Evolutionary conservation across 2,888 invertebrate genomes (phyloP).

Genomic region (Rapana venosa): DNA sequence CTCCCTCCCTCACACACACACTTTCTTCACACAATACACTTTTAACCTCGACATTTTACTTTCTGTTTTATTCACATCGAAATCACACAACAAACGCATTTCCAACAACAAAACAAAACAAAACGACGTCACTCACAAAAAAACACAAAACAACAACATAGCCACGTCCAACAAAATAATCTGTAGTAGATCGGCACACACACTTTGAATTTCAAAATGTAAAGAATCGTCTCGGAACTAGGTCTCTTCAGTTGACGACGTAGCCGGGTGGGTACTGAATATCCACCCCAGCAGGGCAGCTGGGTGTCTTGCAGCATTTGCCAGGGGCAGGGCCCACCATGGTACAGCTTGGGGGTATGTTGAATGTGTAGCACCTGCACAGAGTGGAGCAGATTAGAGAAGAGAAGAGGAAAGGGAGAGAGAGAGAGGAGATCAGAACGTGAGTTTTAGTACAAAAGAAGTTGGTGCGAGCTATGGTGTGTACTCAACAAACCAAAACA

Average conservation of each 20-base stretch:
- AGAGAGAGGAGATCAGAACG: not conserved
- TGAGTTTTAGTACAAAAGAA: not conserved
- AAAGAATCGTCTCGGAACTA: too few species aligned
- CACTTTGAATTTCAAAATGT: not conserved
- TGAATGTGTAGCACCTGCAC: conserved; percentile 56
- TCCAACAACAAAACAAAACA: too few species aligned
- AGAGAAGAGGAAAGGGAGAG: not conserved
- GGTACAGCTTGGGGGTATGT: conserved; percentile 52
- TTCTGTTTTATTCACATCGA: too few species aligned
- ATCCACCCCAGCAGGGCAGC: conserved; percentile 55
- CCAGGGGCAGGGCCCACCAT: conserved; percentile 56
- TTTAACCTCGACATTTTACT: too few species aligned
- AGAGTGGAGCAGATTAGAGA: not conserved
- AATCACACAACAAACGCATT: too few species aligned
- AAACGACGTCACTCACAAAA: not conserved
- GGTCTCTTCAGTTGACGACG: conserved; percentile 26
- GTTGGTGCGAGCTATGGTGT: too few species aligned
- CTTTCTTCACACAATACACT: too few species aligned
- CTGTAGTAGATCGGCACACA: not conserved
- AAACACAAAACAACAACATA: not conserved
- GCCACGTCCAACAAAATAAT: not conserved
- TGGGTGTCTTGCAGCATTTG: conserved; percentile 59
- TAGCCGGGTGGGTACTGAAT: conserved; percentile 56
- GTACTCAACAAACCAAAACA: too few species aligned
- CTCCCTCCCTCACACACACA: not conserved